Percentiles rank a stretch among this genome's conserved stretches.
Conservation (phyloP, 2,113 vertebrate species). For the Saccopteryx leptura region DNA sequence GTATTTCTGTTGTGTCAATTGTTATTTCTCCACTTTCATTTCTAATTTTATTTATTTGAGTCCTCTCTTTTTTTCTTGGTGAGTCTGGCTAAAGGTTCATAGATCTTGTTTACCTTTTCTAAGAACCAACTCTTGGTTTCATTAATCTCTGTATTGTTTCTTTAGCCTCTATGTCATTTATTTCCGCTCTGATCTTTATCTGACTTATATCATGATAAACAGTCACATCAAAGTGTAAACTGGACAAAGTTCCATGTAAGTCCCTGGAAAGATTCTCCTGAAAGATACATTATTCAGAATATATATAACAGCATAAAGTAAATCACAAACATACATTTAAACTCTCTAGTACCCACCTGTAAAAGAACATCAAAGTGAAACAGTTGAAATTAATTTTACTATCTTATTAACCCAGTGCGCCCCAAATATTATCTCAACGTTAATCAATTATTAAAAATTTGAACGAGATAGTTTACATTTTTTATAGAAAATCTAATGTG, state of each 20-base stretch:
- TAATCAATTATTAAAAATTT: not conserved
- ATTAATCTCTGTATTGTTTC: no score
- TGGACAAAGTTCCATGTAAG: not conserved
- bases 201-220: constrained; percentile 46
- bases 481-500: not conserved
- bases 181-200: no score
- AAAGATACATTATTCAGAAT: not conserved
- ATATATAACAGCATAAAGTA: not conserved
- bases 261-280: not conserved
- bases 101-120: no score
- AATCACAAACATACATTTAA: not conserved
- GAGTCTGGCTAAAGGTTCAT: no score
- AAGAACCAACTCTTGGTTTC: no score
- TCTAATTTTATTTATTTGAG: no score
- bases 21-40: no score
- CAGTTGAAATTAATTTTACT: not conserved
- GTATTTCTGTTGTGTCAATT: no score
- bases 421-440: constrained; percentile 16
- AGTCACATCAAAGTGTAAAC: not conserved
- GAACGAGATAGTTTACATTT: not conserved
- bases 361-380: constrained; percentile 16
- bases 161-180: no score
- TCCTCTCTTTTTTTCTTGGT: no score
- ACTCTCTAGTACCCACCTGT: not conserved
- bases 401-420: not conserved